phyloP scores from a whole-genome alignment of 2,113 vertebrate genomes.

The Trachemys scripta region DNA sequence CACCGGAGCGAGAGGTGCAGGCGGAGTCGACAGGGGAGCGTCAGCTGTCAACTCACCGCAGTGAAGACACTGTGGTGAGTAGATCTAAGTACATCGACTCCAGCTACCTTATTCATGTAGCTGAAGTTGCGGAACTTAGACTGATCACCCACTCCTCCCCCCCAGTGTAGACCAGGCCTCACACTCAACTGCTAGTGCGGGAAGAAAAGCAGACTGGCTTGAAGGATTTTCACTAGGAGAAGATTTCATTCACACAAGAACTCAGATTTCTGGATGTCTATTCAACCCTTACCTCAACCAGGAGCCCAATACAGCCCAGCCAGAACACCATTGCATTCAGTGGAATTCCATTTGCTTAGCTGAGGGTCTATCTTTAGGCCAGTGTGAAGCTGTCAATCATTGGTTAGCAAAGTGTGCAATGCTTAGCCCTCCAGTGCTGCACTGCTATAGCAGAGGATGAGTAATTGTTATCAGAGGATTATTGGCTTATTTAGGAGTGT shows the following conservation, averaged over 20 bases:
- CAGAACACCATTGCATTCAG: neutral
- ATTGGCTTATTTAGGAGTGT: neutral
- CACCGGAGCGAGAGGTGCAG: no score
- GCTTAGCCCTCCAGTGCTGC: neutral
- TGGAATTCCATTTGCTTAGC: neutral
- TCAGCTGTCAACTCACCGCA: no score
- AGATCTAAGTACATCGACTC: no score
- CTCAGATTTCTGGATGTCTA: neutral
- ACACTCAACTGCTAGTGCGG: rapidly evolving
- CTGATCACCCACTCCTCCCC: no score
- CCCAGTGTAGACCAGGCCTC: neutral
- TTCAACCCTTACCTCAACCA: neutral
- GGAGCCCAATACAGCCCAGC: neutral
- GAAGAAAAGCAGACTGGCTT: neutral
- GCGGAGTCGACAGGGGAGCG: no score
- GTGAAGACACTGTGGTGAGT: no score
- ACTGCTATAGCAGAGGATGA: rapidly evolving
- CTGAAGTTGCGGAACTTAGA: no score
- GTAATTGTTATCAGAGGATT: slow-evolving; percentile 2
- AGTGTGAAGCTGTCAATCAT: neutral
- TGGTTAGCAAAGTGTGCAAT: neutral
- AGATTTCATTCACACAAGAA: neutral
- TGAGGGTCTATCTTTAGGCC: neutral
- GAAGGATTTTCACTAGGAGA: neutral
- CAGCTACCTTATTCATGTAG: no score